These are phyloP conservation scores for Pemphigus obesinymphae DNA, from an alignment of 1,140 invertebrate species.

Conservation along the genomic window DNA sequence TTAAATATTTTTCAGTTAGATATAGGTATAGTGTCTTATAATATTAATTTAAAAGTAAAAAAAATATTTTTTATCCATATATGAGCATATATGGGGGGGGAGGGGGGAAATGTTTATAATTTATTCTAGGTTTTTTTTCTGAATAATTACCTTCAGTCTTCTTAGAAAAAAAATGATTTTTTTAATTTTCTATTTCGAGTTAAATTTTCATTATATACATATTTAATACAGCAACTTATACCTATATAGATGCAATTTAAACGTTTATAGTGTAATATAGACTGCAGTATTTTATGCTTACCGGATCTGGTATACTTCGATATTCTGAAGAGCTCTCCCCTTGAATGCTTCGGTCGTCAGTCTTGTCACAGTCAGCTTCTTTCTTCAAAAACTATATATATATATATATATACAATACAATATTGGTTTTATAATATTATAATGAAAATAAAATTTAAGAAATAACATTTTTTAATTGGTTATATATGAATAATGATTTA, in stretches of 20 bases:
- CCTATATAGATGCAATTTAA: neutral
- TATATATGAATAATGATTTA: too few relatives aligned
- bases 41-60: too few relatives aligned
- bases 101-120: too few relatives aligned
- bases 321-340: conserved; percentile 72
- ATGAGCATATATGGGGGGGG: too few relatives aligned
- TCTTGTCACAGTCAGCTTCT: conserved; percentile 73
- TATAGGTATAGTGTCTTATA: too few relatives aligned
- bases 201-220: neutral
- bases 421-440: neutral
- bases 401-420: conserved; percentile 59
- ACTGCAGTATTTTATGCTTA: conserved; percentile 55
- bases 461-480: neutral
- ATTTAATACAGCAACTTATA: neutral
- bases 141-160: conserved; percentile 11
- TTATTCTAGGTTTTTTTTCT: neutral
- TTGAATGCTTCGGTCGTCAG: conserved; percentile 62
- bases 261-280: neutral
- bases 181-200: neutral
- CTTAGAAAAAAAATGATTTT: neutral
- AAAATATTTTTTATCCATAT: neutral
- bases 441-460: too few relatives aligned
- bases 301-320: conserved; percentile 70
- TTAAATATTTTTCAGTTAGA: neutral
- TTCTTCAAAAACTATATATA: conserved; percentile 73